A percentile compares a stretch with the other conserved stretches of the same genome.
Evolutionary conservation across 53 echinoderm and acorn worm species (phyloP).

Genomic region (Mesocentrotus franciscanus): DNA sequence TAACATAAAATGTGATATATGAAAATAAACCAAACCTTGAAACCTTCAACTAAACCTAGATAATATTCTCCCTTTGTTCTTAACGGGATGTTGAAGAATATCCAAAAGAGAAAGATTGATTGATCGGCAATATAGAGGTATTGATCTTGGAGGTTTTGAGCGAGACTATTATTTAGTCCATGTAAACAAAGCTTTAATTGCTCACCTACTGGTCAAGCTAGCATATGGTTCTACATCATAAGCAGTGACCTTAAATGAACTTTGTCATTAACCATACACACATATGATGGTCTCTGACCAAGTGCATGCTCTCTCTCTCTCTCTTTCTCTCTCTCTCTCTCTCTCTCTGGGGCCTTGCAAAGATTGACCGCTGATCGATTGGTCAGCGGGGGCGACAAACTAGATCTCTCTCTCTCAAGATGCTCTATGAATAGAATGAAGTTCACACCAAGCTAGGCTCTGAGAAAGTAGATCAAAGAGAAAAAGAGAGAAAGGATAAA

Average conservation of each 20-base stretch:
- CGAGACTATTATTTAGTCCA: neutral
- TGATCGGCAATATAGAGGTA: neutral
- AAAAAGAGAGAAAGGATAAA: constrained; percentile 39
- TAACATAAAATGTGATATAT: too few relatives aligned
- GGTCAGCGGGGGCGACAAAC: constrained; percentile 37
- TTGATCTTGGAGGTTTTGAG: constrained; percentile 2
- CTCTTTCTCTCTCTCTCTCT: neutral
- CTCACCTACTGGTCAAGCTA: constrained; percentile 27
- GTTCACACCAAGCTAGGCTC: neutral
- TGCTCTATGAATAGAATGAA: neutral
- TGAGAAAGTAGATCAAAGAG: constrained; percentile 1
- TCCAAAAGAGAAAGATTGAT: neutral
- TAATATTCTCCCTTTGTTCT: neutral
- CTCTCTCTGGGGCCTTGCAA: neutral
- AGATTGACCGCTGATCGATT: constrained; percentile 45
- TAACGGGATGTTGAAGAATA: neutral
- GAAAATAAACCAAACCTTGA: too few relatives aligned
- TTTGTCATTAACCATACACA: neutral
- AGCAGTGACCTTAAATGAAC: constrained; percentile 53
- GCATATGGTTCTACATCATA: neutral
- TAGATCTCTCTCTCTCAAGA: constrained; percentile 28
- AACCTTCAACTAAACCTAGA: too few relatives aligned
- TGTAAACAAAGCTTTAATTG: constrained; percentile 40
- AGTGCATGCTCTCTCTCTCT: neutral
- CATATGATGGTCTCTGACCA: neutral